These are phyloP conservation scores for Myodes glareolus DNA, from an alignment of 2,113 vertebrate species.

Conservation along the genomic window DNA sequence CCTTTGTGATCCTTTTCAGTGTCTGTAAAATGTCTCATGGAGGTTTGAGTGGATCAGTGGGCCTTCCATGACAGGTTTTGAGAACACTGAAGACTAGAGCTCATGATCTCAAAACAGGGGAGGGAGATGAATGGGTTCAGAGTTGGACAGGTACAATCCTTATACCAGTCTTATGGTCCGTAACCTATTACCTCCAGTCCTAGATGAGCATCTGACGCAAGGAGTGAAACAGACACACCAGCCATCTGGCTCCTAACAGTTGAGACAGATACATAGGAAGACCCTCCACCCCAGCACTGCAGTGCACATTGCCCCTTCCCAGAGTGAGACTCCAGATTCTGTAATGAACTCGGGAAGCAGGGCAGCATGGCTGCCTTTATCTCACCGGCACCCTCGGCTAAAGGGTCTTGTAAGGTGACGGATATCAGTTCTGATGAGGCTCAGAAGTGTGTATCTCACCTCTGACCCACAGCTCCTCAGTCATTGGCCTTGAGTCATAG, in stretches of 20 bases:
- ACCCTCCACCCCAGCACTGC: background rate
- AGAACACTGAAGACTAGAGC: background rate
- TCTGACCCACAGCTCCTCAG: background rate
- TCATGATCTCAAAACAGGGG: background rate
- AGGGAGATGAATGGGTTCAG: background rate
- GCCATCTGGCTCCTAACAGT: background rate
- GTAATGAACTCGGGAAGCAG: background rate
- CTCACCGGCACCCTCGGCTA: background rate
- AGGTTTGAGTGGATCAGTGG: background rate
- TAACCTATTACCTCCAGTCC: background rate
- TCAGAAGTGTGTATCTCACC: background rate
- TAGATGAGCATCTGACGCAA: background rate
- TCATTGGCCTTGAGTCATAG: background rate
- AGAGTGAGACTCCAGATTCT: background rate
- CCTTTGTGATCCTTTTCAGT: background rate
- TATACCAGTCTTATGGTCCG: fast-evolving
- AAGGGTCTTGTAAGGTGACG: background rate
- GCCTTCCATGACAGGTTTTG: background rate
- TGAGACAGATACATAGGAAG: background rate
- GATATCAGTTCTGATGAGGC: background rate
- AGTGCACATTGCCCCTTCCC: background rate
- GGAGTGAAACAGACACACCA: background rate
- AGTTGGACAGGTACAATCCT: background rate
- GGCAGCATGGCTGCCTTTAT: background rate
- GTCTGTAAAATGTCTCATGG: background rate